Conservation (phyloP, 2,113 vertebrate genomes). For the Acanthisitta chloris region DNA sequence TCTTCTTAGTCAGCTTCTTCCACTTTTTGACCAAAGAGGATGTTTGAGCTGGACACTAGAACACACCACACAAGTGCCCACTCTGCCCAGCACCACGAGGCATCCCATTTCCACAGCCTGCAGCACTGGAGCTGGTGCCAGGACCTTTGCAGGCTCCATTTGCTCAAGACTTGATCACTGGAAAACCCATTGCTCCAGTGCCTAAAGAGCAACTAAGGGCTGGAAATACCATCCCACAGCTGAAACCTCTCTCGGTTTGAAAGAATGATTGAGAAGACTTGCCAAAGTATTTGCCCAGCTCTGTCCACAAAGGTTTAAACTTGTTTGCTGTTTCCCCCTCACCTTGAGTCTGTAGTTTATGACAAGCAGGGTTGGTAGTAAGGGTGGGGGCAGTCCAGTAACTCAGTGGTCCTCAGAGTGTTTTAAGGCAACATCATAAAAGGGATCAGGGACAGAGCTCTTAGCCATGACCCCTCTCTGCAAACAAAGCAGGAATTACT, state of each 20-base stretch:
- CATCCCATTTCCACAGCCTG: neutral
- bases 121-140: neutral
- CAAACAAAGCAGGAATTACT: slow-evolving; percentile 44
- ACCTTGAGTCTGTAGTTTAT: neutral
- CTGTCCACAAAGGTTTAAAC: slow-evolving; percentile 21
- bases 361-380: neutral
- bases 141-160: neutral
- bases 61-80: neutral
- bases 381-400: neutral
- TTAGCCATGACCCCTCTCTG: slow-evolving; percentile 21
- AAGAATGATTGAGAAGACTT: neutral
- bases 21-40: neutral
- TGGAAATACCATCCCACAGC: neutral
- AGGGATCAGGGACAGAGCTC: slow-evolving; percentile 32
- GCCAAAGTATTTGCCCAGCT: slow-evolving; percentile 1
- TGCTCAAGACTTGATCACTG: neutral
- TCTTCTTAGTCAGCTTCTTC: neutral
- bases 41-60: neutral
- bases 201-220: neutral
- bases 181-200: neutral
- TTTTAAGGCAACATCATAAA: slow-evolving; percentile 38
- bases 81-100: neutral
- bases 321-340: slow-evolving; percentile 3
- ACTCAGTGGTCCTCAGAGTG: neutral
- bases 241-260: slow-evolving; percentile 3